phyloP scores from a whole-genome alignment of 1,140 invertebrate species.

The Drosophila bocki region DNA sequence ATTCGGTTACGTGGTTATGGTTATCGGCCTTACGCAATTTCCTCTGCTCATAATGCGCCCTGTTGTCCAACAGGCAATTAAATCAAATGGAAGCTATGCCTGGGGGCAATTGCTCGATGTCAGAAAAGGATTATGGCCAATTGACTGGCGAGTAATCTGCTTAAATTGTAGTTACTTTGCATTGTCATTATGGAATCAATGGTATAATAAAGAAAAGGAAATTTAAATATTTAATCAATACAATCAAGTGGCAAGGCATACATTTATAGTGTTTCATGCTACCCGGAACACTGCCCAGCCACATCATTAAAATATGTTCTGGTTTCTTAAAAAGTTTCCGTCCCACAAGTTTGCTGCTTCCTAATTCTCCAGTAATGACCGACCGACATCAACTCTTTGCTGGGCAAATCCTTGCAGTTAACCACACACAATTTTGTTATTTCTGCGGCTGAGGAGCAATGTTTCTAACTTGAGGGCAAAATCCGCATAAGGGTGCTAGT shows the following conservation, averaged over 20 bases:
- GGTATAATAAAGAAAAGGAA: not conserved
- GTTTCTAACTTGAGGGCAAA: constrained; percentile 60
- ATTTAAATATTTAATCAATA: constrained; percentile 18
- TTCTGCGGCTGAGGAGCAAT: constrained; percentile 60
- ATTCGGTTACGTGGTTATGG: constrained; percentile 68
- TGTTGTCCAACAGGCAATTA: constrained; percentile 47
- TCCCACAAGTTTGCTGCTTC: constrained; percentile 25
- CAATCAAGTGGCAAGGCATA: not conserved
- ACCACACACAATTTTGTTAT: constrained; percentile 73
- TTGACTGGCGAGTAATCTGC: constrained; percentile 32
- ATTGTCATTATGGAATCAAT: constrained; percentile 7
- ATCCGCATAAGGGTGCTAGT: constrained; percentile 26
- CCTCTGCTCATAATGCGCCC: constrained; percentile 37
- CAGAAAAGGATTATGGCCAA: constrained; percentile 27
- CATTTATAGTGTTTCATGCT: not conserved
- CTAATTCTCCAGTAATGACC: constrained; percentile 36
- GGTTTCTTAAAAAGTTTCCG: constrained; percentile 16
- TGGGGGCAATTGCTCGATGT: constrained; percentile 15
- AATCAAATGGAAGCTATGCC: constrained; percentile 26
- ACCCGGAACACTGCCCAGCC: not conserved
- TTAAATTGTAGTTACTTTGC: constrained; percentile 25
- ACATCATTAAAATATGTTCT: constrained; percentile 39
- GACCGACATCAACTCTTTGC: constrained; percentile 16
- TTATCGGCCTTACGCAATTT: constrained; percentile 78
- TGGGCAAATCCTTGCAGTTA: constrained; percentile 56